phyloP scores from a whole-genome alignment of 2,113 vertebrate genomes.

The Chloropsis cyanopogon region DNA sequence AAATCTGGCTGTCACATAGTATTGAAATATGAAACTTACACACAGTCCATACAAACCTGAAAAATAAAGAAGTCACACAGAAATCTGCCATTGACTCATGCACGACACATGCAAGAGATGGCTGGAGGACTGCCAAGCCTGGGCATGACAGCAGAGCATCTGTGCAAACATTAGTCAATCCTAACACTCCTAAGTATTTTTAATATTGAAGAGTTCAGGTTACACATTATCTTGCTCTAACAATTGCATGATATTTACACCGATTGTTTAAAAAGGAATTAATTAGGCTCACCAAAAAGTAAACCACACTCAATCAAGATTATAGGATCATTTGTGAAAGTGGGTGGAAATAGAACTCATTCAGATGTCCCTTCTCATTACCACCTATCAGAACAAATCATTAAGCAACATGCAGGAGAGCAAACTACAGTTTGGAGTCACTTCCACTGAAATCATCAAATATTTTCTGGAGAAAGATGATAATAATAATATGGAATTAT shows the following conservation, averaged over 20 bases:
- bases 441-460: neutral
- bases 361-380: neutral
- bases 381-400: neutral
- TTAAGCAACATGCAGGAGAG: neutral
- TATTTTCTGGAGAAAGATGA: neutral
- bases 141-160: neutral
- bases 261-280: neutral
- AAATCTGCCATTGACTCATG: neutral
- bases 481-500: neutral
- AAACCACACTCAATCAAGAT: neutral
- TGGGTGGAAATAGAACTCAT: neutral
- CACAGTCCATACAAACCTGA: neutral
- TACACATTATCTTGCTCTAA: neutral
- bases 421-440: neutral
- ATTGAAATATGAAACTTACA: neutral
- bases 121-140: neutral
- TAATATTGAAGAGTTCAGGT: neutral
- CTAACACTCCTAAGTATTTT: neutral
- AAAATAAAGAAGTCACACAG: neutral
- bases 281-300: neutral
- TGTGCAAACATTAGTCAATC: neutral
- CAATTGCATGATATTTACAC: neutral
- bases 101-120: neutral
- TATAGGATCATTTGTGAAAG: neutral
- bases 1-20: neutral